phyloP scores from a whole-genome alignment of 1,140 invertebrate genomes.

The Potamilus streckersoni region DNA sequence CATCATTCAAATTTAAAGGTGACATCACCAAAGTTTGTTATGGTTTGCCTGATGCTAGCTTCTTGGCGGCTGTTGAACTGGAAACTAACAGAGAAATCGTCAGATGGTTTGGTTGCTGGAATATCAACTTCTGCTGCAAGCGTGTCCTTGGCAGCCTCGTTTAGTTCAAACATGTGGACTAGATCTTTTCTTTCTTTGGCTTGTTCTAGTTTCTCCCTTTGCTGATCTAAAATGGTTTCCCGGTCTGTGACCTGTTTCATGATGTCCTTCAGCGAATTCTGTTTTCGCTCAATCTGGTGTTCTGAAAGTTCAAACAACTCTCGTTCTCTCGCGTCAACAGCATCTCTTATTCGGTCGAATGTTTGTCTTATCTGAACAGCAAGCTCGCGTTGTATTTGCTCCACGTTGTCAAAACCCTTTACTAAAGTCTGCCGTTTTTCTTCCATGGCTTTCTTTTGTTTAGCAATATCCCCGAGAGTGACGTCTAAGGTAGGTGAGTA shows the following conservation, averaged over 20 bases:
- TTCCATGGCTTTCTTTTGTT: constrained; percentile 37
- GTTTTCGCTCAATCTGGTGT: constrained; percentile 53
- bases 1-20: constrained; percentile 39
- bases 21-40: constrained; percentile 53
- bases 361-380: constrained; percentile 51
- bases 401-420: constrained; percentile 50
- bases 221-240: constrained; percentile 41
- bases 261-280: constrained; percentile 47
- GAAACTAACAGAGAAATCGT: constrained; percentile 58
- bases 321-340: constrained; percentile 54
- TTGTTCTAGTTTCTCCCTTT: constrained; percentile 44
- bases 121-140: constrained; percentile 47
- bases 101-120: constrained; percentile 45
- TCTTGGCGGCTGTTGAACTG: constrained; percentile 57
- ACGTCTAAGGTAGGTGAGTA: constrained; percentile 59
- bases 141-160: constrained; percentile 51
- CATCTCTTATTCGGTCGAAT: constrained; percentile 54
- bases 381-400: constrained; percentile 53
- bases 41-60: constrained; percentile 42
- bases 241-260: constrained; percentile 42
- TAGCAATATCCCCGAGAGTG: constrained; percentile 48
- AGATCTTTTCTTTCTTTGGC: constrained; percentile 56
- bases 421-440: constrained; percentile 49
- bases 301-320: constrained; percentile 55
- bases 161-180: constrained; percentile 54